Evolutionary conservation across 1,140 invertebrate species (phyloP).

Genomic region (Diachasmimorpha longicaudata): DNA sequence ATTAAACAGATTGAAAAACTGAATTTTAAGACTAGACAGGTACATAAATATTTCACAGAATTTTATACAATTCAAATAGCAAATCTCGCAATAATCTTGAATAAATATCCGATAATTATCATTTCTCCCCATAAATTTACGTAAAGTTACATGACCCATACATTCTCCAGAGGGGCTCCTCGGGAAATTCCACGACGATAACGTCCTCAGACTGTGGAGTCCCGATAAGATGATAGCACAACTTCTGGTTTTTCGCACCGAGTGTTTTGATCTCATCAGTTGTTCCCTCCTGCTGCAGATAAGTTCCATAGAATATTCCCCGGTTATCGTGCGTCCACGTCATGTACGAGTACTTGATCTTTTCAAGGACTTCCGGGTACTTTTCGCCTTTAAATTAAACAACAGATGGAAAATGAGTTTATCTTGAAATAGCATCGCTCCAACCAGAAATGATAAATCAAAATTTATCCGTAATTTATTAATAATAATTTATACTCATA

Average conservation of each 20-base stretch:
- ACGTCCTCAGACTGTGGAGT: slow-evolving; percentile 90
- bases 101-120: not conserved
- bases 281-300: slow-evolving; percentile 80
- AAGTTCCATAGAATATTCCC: slow-evolving; percentile 92
- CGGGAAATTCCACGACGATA: slow-evolving; percentile 87
- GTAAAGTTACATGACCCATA: slow-evolving; percentile 60
- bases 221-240: slow-evolving; percentile 91
- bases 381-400: slow-evolving; percentile 72
- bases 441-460: too few relatives aligned
- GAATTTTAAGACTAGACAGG: too few relatives aligned
- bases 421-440: too few relatives aligned
- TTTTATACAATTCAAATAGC: too few relatives aligned
- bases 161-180: slow-evolving; percentile 92
- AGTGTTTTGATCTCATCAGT: slow-evolving; percentile 91
- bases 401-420: not conserved
- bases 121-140: not conserved
- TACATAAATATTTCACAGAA: too few relatives aligned
- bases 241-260: slow-evolving; percentile 86
- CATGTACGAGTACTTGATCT: slow-evolving; percentile 90
- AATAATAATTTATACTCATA: too few relatives aligned
- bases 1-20: too few relatives aligned
- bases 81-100: not conserved
- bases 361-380: slow-evolving; percentile 85
- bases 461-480: too few relatives aligned
- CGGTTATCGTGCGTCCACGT: slow-evolving; percentile 95